Evolutionary conservation across 2,888 invertebrate genomes (phyloP), one percentile per base, ranked within the genome.

Genomic region (Tuta absoluta): DNA sequence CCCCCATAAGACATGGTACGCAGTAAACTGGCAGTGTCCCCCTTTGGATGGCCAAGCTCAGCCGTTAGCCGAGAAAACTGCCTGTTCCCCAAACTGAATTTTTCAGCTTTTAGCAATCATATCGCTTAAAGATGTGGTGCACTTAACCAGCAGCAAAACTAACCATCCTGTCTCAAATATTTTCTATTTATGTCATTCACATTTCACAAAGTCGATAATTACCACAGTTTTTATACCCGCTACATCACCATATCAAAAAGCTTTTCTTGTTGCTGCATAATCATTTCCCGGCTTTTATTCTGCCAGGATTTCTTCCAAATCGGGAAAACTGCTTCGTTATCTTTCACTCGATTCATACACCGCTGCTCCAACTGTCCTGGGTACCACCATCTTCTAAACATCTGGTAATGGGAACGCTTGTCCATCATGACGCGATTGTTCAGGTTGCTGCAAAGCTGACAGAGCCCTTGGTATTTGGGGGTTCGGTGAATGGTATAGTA

Each of bases 311-410:
- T 23, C 23, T 53, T 53, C 23, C 51, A 23, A 12, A 23, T 14
- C 17, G 45, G 45, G n/a, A n/a, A 45, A n/a, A 45, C 3, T 4
- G 12, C 2, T 14, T 23, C 23, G 7, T 5, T 0, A 24, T 56
- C 56, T 33, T n/a, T 24, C n/a, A 17, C n/a, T 17, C 33, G 56
- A 19, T 58, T 58, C 19, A 58, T 19, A 19, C 84, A 84, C 49
- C 69, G 75, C 0, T 75, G 66, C 0, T 67, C 70, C 19, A 84
- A 59, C 0, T 68, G 49, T 0, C 79, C 81, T 2, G 68, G 65
- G 38, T 78, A 81, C 90, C 90, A 90, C 90, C 90, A 90, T 1
- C 73, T 73, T 14, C 89, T 79, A 8, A 89, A 85, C 0, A 69
- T 64, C 2, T 69, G 71, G 48, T 86, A 83, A 0, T 69, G 67